Conservation (phyloP, 2,888 invertebrate species). For the Notodonta ziczac region DNA sequence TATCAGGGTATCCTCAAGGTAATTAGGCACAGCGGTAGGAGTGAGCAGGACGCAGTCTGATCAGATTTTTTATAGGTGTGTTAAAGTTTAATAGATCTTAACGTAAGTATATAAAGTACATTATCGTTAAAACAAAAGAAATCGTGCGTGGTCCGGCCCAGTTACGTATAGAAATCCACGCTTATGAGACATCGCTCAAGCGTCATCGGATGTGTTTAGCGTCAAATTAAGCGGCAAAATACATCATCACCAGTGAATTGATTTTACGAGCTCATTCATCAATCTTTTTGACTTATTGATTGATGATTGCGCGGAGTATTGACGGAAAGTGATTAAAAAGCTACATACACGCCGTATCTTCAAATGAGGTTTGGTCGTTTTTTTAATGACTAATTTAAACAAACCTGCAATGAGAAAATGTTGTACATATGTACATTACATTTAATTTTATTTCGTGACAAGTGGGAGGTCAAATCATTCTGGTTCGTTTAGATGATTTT, state of each 20-base stretch:
- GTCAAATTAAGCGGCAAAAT: constrained; percentile 78
- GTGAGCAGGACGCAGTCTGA: too few relatives aligned
- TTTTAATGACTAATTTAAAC: constrained; percentile 38
- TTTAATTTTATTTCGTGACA: constrained; percentile 10
- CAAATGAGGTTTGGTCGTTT: constrained; percentile 41
- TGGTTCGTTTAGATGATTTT: constrained; percentile 40
- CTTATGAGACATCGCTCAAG: constrained; percentile 41
- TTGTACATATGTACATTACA: constrained; percentile 13
- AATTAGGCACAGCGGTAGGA: too few relatives aligned
- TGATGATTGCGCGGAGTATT: constrained; percentile 70
- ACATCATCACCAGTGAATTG: constrained; percentile 75
- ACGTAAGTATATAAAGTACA: too few relatives aligned
- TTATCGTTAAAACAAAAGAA: too few relatives aligned
- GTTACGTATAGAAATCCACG: constrained; percentile 25
- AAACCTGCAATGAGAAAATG: constrained; percentile 33
- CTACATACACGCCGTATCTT: constrained; percentile 56
- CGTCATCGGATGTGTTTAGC: constrained; percentile 65
- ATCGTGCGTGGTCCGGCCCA: too few relatives aligned
- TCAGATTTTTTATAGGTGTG: too few relatives aligned
- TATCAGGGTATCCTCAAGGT: too few relatives aligned
- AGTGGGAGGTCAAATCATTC: constrained; percentile 36
- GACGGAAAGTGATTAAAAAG: constrained; percentile 80
- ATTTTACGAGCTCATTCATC: constrained; percentile 74
- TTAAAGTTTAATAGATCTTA: too few relatives aligned
- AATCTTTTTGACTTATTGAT: constrained; percentile 80